Base-by-base conservation (phyloP, 2,797 vertebrate genomes). In the Lepus oiostolus region DNA sequence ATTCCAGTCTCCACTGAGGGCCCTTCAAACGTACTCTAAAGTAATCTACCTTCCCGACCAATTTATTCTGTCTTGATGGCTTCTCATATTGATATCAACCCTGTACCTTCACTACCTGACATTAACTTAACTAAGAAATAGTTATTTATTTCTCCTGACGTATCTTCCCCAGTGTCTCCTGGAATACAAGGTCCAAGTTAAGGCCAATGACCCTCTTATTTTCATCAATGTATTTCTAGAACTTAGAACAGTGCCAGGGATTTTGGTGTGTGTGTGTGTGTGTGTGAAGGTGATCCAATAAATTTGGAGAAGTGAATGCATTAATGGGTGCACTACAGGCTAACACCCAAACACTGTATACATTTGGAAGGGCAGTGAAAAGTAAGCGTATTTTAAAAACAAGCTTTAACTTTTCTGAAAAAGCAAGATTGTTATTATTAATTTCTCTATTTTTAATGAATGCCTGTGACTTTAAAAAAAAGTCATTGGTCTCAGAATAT, bases 371-470 rank as follows among this genome's bases (percentile, higher is more conserved):
- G 21, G 38, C 30, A 50, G 28, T 42, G 4, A 50, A 74, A 88
- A 85, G 65, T 10, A 7, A n/a, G 17, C 8, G 24, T 74, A 35
- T 60, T 67, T 24, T 58, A 58, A 16, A 17, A 58, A 58, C 54
- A 58, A 21, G 54, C 4, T 58, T 88, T 35, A 90, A 58, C 12
- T 85, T 72, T 42, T 24, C 3, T 35, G 65, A 58, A 22, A 70
- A 83, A 67, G 21, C 71, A 47, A 32, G 2, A 24, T 42, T 93
- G 35, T 24, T 83, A 9, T 89, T 47, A 47, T 26, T 71, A n/a
- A 80, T n/a, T 85, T 93, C 28, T 83, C 35, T 68, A 4, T 63
- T 0, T 80, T 54, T 86, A 50, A 94, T 16, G 21, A 72, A 70
- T 21, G 47, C 17, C 38, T 52, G 1, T 52, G 12, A n/a, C 26